Percentiles rank a stretch among this genome's conserved stretches.
phyloP scores from a whole-genome alignment of 2,797 vertebrate species.

The Halcyon leucocephala region DNA sequence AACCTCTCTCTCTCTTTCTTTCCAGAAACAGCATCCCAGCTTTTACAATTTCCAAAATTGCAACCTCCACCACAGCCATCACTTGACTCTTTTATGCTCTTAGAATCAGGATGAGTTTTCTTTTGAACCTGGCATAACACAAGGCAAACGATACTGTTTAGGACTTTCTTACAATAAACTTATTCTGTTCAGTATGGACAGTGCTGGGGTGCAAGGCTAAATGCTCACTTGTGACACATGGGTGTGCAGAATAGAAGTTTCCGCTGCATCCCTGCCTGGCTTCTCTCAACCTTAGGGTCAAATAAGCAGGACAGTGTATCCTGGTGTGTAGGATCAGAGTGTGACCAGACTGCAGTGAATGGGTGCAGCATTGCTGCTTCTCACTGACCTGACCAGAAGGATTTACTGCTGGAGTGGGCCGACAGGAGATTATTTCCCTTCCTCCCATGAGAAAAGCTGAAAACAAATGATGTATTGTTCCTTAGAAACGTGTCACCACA shows the following conservation, averaged over 20 bases:
- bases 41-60: constrained; percentile 44
- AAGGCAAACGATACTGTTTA: not conserved
- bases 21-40: constrained; percentile 33
- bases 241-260: not conserved
- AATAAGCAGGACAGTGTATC: not conserved
- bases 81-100: not conserved
- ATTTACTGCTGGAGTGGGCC: not conserved
- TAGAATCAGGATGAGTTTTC: not conserved
- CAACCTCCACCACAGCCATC: not conserved
- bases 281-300: not conserved
- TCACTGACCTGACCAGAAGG: not conserved
- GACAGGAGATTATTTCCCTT: not conserved
- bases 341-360: not conserved
- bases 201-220: not conserved
- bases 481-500: not conserved
- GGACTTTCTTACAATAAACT: not conserved
- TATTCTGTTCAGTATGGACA: not conserved
- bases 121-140: not conserved
- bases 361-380: not conserved
- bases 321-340: not conserved
- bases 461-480: not conserved
- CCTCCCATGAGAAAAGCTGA: not conserved
- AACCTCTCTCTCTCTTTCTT: not conserved
- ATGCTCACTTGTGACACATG: not conserved
- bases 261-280: not conserved